Evolutionary conservation across 1,140 invertebrate genomes (phyloP), one percentile per base, ranked within the genome.

Genomic region (Babylonia areolata): DNA sequence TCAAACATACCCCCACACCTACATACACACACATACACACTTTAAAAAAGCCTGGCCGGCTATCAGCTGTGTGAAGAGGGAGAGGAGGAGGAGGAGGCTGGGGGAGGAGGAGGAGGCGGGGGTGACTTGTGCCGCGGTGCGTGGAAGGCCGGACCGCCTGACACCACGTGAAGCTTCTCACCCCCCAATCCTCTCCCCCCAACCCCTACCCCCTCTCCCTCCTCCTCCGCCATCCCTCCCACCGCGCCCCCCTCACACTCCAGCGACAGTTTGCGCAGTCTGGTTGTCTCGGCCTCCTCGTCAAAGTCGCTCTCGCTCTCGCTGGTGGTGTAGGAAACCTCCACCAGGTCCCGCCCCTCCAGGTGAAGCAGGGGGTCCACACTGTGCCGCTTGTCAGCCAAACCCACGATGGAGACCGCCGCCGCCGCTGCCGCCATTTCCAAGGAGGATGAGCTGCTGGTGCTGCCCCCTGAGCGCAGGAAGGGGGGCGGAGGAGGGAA

Each of bases 241-340:
- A 39, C 58, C 51, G 71, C 58, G 28, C 39, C 54, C 69, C 81
- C 81, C 17, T 69, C 54, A 15, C 54, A 83, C 39, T n/a, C 17
- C 11, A 33, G 28, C 37, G 51, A 33, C 54, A 40, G 12, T 33
- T 46, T 71, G 3, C 12, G 17, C n/a, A 64, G 39, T 28, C 58
- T 83, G 51, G 39, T 35, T 1, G 69, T 71, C 17, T 58, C 81
- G 0, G 17, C 54, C 35, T 69, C 87, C 37, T 87, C 84, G 31
- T 89, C 89, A 78, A 89, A 89, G 39, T 89, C 89, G 71, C 87
- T 88, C 83, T 89, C 89, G 71, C 89, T 89, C 51, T 89, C 89
- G 33, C 87, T 88, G 54, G 88, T 89, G 31, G 89, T 89, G 81
- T 78, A 88, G 73, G 75, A 42, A 35, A 81, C 78, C 28, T 87